These are phyloP conservation scores for Diabrotica balteata DNA, from an alignment of 2,888 invertebrate genomes.

Conservation along the genomic window DNA sequence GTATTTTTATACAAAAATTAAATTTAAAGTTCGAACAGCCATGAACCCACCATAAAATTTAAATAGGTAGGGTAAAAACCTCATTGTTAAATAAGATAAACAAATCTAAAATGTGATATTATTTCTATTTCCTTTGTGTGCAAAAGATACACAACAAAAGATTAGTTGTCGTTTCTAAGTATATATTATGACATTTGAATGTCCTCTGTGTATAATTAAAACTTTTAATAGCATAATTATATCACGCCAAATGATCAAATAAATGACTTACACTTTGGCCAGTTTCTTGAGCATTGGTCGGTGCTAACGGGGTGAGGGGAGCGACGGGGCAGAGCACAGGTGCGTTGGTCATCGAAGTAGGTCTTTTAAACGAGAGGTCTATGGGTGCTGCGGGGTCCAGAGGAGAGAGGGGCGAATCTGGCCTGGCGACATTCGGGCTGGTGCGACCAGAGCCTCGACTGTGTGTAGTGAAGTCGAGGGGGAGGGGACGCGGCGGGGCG, in stretches of 20 bases:
- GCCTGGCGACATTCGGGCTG: conserved; percentile 49
- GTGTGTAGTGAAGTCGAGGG: conserved; percentile 55
- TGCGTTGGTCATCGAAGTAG: conserved; percentile 46
- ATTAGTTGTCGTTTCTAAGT: too few relatives aligned
- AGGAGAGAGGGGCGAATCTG: conserved; percentile 48
- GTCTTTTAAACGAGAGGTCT: conserved; percentile 58
- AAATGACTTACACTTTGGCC: conserved; percentile 19
- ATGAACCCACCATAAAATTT: too few relatives aligned
- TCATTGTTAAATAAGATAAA: too few relatives aligned
- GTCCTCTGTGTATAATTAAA: not conserved
- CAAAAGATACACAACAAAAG: too few relatives aligned
- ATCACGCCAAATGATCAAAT: not conserved
- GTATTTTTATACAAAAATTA: too few relatives aligned
- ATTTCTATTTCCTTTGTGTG: too few relatives aligned
- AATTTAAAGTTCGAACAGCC: too few relatives aligned
- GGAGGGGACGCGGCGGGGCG: conserved; percentile 39
- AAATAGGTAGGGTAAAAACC: too few relatives aligned
- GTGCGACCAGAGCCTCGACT: conserved; percentile 45
- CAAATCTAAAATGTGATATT: too few relatives aligned
- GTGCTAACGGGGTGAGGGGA: conserved; percentile 31
- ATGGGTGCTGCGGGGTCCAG: conserved; percentile 56
- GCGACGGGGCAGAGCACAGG: conserved; percentile 45
- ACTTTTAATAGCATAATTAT: not conserved
- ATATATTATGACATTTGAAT: not conserved
- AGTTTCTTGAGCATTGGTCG: conserved; percentile 10